Evolutionary conservation across 2,797 vertebrate species (phyloP).

Genomic region (Etheostoma perlongum): DNA sequence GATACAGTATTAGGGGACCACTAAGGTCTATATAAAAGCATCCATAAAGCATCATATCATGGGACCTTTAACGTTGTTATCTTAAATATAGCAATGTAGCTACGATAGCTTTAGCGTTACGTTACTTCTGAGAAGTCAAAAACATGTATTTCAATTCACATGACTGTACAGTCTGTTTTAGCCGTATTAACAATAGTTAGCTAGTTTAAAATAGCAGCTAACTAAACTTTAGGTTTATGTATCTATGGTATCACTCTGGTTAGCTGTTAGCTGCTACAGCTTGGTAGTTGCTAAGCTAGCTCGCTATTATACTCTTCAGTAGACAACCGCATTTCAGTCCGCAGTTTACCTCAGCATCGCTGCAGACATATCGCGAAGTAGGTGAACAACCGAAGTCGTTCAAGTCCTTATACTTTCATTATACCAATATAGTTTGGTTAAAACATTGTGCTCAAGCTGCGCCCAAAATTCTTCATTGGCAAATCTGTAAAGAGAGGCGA

Average conservation of each 20-base stretch:
- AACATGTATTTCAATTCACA: rapidly evolving
- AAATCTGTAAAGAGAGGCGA: background rate
- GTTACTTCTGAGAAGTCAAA: background rate
- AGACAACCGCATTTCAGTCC: background rate
- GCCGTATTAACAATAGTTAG: background rate
- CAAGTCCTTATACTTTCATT: constrained; percentile 22
- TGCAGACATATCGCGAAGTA: constrained; percentile 53
- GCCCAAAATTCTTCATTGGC: background rate
- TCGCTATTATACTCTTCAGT: background rate
- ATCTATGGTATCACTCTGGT: rapidly evolving
- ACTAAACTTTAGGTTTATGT: background rate
- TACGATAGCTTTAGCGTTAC: background rate
- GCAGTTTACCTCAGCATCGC: constrained; percentile 66
- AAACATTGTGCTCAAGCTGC: constrained; percentile 20
- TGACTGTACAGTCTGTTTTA: rapidly evolving
- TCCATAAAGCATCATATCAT: too few relatives aligned
- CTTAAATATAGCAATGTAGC: background rate
- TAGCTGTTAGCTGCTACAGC: constrained; percentile 38
- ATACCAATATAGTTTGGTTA: background rate
- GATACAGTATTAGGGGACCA: too few relatives aligned
- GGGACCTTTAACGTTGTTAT: too few relatives aligned
- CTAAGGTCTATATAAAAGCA: too few relatives aligned
- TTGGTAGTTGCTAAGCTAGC: constrained; percentile 43
- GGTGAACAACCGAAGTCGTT: constrained; percentile 17
- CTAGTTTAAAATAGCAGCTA: too few relatives aligned